A percentile compares a stretch with the other conserved stretches of the same genome.
Evolutionary conservation across 2,113 vertebrate genomes (phyloP).

Genomic region (Orcinus orca): DNA sequence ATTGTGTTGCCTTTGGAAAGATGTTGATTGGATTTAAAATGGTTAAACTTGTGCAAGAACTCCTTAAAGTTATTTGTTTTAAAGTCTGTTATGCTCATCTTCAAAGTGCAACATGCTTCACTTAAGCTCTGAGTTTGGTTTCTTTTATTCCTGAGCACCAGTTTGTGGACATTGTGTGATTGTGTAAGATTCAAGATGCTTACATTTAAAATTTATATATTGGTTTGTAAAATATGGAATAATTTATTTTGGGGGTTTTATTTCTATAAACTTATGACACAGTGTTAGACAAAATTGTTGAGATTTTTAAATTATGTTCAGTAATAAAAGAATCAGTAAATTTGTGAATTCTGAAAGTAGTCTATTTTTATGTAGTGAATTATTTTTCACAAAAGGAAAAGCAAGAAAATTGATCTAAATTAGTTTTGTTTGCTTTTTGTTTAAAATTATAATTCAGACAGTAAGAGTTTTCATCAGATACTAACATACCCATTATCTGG

Average conservation of each 20-base stretch:
- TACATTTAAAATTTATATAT: slow-evolving; percentile 35
- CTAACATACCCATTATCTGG: neutral
- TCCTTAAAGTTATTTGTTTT: slow-evolving; percentile 13
- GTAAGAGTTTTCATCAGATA: neutral
- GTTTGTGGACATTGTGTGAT: slow-evolving; percentile 15
- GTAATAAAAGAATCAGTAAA: slow-evolving; percentile 40
- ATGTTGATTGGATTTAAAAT: slow-evolving; percentile 34
- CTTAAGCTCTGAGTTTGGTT: slow-evolving; percentile 40
- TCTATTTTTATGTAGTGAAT: neutral
- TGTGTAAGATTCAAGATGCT: slow-evolving; percentile 38
- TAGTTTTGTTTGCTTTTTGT: slow-evolving; percentile 46
- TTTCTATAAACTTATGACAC: neutral
- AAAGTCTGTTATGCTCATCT: slow-evolving; percentile 35
- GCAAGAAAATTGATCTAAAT: slow-evolving; percentile 41
- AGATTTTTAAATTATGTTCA: slow-evolving; percentile 33
- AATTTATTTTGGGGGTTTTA: slow-evolving; percentile 35
- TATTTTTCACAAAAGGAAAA: slow-evolving; percentile 43
- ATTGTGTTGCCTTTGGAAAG: slow-evolving; percentile 13
- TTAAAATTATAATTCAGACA: slow-evolving; percentile 1
- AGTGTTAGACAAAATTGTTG: slow-evolving; percentile 39
- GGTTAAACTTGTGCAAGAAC: neutral
- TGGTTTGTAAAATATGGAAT: slow-evolving; percentile 34
- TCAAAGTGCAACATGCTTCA: slow-evolving; percentile 12
- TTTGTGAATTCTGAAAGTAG: slow-evolving; percentile 41
- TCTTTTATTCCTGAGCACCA: slow-evolving; percentile 40